Evolutionary conservation across 2,797 vertebrate species (phyloP).

Genomic region (Anabas testudineus): DNA sequence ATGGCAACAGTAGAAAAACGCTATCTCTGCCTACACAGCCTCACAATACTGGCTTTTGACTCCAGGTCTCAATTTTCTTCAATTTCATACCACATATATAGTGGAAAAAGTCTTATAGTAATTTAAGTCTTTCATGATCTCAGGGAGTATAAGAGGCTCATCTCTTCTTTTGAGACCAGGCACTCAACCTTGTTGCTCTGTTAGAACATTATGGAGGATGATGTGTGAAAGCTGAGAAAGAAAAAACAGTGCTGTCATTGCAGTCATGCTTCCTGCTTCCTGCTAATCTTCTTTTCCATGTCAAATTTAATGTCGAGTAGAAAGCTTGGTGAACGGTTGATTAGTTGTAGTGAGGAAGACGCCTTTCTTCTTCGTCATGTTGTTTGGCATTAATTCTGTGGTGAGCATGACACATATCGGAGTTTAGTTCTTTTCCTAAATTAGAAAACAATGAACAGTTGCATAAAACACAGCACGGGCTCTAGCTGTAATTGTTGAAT

Average conservation of each 20-base stretch:
- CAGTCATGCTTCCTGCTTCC: constrained; percentile 25
- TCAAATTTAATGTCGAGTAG: constrained; percentile 15
- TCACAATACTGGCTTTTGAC: constrained; percentile 25
- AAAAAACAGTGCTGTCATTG: constrained; percentile 22
- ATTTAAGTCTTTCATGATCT: constrained; percentile 60
- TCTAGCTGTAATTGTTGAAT: too few relatives aligned
- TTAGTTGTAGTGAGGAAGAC: constrained; percentile 13
- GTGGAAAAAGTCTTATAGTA: constrained; percentile 45
- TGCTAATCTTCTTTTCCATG: constrained; percentile 36
- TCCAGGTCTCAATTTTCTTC: constrained; percentile 50
- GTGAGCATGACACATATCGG: neutral
- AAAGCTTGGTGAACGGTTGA: constrained; percentile 12
- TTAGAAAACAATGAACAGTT: neutral
- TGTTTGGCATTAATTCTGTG: neutral
- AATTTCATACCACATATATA: constrained; percentile 56
- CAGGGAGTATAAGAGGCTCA: constrained; percentile 36
- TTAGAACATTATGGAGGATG: constrained; percentile 11
- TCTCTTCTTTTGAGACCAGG: constrained; percentile 10
- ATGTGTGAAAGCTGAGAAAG: constrained; percentile 7
- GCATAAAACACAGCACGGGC: neutral
- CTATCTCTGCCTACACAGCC: constrained; percentile 1
- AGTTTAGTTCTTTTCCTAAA: neutral
- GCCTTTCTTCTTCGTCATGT: neutral
- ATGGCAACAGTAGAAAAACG: neutral
- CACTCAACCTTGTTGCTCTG: constrained; percentile 29